Evolutionary conservation across 2,113 vertebrate species (phyloP).

Genomic region (Rhadina sibilatrix): DNA sequence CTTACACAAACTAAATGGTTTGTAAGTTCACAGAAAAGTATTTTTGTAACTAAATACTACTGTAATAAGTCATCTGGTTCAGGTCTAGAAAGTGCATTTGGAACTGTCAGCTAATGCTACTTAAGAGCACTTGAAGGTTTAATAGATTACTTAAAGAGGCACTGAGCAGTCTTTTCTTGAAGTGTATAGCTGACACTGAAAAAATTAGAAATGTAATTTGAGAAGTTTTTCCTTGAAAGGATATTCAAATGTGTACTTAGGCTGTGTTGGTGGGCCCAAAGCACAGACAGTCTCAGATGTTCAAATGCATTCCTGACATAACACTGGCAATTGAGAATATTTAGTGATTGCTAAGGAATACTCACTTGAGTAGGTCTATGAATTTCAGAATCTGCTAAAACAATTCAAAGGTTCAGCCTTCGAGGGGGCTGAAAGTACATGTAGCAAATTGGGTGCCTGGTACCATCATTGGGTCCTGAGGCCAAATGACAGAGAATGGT

Average conservation of each 20-base stretch:
- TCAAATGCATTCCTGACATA: slow-evolving; percentile 40
- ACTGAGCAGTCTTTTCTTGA: neutral
- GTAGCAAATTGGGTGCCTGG: neutral
- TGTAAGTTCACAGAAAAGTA: neutral
- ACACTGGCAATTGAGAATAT: neutral
- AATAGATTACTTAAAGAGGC: slow-evolving; percentile 14
- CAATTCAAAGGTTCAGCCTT: neutral
- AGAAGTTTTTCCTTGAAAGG: neutral
- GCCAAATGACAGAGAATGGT: neutral
- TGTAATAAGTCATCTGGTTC: slow-evolving; percentile 1
- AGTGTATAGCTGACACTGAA: neutral
- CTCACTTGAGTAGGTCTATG: neutral
- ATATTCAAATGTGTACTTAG: slow-evolving; percentile 6
- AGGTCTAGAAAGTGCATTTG: slow-evolving; percentile 18
- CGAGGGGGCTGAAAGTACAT: neutral
- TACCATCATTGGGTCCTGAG: neutral
- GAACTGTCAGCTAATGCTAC: neutral
- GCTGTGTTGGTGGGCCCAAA: neutral
- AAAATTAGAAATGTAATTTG: slow-evolving; percentile 21
- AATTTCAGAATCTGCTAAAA: neutral
- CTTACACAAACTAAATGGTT: neutral
- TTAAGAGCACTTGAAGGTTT: slow-evolving; percentile 39
- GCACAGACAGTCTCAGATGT: neutral
- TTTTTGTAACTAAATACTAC: neutral
- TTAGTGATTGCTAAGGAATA: neutral